Base-by-base conservation (phyloP, 2,113 vertebrate genomes). In the Pelusios castaneus region DNA sequence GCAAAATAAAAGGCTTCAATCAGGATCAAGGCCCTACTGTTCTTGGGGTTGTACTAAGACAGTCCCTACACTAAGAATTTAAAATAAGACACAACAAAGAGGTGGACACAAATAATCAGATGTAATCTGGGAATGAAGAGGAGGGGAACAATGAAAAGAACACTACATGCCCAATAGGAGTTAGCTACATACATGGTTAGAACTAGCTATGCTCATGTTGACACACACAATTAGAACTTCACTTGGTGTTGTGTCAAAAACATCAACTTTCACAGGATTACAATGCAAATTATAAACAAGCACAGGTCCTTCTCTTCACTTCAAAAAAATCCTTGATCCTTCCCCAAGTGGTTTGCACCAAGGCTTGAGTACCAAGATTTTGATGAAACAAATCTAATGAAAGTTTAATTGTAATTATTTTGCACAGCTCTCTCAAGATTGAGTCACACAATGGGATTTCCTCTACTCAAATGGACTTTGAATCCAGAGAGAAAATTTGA, bases 321-420 rank as follows among this genome's bases (percentile, higher is more conserved):
- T 67, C 34, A 67, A n/a, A n/a, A 34, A 67, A 16, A 34, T n/a
- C 4, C 2, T 67, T n/a, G 34, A 34, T 29, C 34, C 58, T 63
- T 47, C 47, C 31, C 14, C 7, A 19, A 34, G 8, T 19, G 60
- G 34, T 75, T 34, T 87, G 58, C 52, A 31, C 10, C 81, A 81
- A 67, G 43, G 76, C 55, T 77, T 89, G 87, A 87, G 43, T 70
- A 63, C 87, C 87, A 58, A 1, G 60, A 19, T 77, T 45, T 38
- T 55, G 47, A 51, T 25, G 34, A 10, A 87, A 81, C 6, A 91
- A 88, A 93, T 85, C 49, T 45, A 11, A 67, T 34, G 17, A 77
- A 82, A 82, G 55, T 14, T 75, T n/a, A 34, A 89, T 55, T 25
- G 52, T 49, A 82, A 93, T 85, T 94, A 90, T 60, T 87, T 87